These are phyloP conservation scores for Pavo muticus DNA, from an alignment of 2,113 vertebrate species.

Conservation along the genomic window DNA sequence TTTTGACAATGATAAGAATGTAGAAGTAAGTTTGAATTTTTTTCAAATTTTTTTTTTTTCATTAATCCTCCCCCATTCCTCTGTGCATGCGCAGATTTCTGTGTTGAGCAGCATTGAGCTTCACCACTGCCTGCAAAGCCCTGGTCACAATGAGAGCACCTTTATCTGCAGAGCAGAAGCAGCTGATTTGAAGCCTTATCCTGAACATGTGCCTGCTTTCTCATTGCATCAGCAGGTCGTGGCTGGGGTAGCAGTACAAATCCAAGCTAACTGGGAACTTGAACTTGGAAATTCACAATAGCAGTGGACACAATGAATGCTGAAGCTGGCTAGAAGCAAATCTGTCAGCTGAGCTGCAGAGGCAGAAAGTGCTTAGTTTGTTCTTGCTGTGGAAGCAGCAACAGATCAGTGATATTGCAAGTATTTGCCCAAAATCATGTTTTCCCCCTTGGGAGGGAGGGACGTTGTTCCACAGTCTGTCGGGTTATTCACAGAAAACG, in stretches of 20 bases:
- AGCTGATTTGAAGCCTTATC: neutral
- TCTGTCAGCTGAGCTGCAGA: neutral
- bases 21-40: neutral
- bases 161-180: neutral
- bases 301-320: neutral
- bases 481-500: neutral
- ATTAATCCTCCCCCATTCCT: neutral
- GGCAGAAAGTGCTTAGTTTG: neutral
- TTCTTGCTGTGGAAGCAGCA: neutral
- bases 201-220: slow-evolving; percentile 7
- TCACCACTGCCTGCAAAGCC: neutral
- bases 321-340: neutral
- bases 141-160: rapidly evolving
- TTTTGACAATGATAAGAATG: neutral
- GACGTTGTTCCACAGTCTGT: neutral
- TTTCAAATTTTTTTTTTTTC: neutral
- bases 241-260: rapidly evolving
- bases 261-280: neutral
- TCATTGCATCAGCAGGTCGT: neutral
- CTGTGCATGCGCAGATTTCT: neutral
- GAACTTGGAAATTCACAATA: neutral
- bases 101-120: neutral
- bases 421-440: rapidly evolving
- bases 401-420: neutral
- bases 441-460: neutral